These are phyloP conservation scores for Myocastor coypus DNA, from an alignment of 2,113 vertebrate genomes.

Conservation along the genomic window DNA sequence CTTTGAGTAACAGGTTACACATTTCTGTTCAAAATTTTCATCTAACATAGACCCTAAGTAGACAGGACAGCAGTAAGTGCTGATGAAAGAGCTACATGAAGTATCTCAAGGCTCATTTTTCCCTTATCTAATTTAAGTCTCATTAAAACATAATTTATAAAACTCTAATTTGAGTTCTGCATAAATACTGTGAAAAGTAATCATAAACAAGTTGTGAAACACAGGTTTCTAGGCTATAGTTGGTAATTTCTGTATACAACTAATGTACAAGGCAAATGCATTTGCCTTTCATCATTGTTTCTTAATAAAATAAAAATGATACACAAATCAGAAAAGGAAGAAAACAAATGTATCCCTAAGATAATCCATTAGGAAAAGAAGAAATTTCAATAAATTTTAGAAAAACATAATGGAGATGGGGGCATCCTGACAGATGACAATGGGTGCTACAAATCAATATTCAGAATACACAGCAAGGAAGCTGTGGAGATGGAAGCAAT, in stretches of 20 bases:
- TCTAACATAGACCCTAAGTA: background rate
- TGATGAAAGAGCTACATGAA: slow-evolving; percentile 25
- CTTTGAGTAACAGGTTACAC: background rate
- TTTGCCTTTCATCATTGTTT: background rate
- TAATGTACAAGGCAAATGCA: background rate
- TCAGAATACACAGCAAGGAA: background rate
- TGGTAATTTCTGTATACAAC: background rate
- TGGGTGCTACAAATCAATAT: background rate
- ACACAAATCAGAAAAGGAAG: background rate
- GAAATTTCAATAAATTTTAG: background rate
- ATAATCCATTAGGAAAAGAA: background rate
- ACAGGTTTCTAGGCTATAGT: background rate
- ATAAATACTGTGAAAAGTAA: slow-evolving; percentile 39
- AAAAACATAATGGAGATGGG: background rate
- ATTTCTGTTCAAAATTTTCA: background rate
- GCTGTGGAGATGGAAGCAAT: background rate
- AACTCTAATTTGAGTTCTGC: background rate
- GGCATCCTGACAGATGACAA: background rate
- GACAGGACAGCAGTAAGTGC: background rate
- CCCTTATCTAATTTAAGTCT: background rate
- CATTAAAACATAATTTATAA: background rate
- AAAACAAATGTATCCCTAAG: background rate
- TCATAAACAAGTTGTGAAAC: background rate
- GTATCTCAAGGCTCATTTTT: background rate
- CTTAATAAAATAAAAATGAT: background rate